These are phyloP conservation scores for Acestrorhynchus altus DNA, from an alignment of 2,797 vertebrate species.

Conservation along the genomic window DNA sequence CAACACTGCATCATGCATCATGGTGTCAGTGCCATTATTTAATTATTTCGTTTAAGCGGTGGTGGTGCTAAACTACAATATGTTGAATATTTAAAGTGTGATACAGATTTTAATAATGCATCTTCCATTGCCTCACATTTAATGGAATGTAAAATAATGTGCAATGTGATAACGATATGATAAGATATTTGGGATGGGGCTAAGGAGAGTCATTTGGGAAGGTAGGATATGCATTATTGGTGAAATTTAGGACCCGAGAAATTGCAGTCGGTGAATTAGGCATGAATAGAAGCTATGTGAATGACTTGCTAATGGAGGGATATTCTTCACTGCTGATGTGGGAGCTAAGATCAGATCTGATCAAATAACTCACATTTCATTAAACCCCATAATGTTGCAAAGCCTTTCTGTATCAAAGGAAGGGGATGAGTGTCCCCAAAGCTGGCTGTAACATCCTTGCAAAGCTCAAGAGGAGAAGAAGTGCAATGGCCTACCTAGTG, in stretches of 20 bases:
- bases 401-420: conserved; percentile 46
- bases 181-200: conserved; percentile 22
- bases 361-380: conserved; percentile 42
- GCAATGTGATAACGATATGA: neutral
- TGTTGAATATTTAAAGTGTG: neutral
- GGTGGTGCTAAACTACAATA: conserved; percentile 18
- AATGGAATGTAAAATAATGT: conserved; percentile 34
- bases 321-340: conserved; percentile 25
- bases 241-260: conserved; percentile 20
- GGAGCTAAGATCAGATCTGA: conserved; percentile 33
- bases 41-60: conserved; percentile 33
- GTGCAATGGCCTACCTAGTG: conserved; percentile 10
- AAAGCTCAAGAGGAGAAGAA: conserved; percentile 32
- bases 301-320: conserved; percentile 9
- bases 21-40: conserved; percentile 32
- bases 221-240: conserved; percentile 24
- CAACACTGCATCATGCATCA: neutral
- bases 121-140: conserved; percentile 24
- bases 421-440: conserved; percentile 40
- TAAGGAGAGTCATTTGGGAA: conserved; percentile 14
- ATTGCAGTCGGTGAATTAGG: conserved; percentile 22
- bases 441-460: conserved; percentile 22
- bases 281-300: conserved; percentile 44
- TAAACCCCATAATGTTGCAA: conserved; percentile 22
- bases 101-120: conserved; percentile 24